phyloP scores from a whole-genome alignment of 2,797 vertebrate genomes.

The Lagorchestes hirsutus region DNA sequence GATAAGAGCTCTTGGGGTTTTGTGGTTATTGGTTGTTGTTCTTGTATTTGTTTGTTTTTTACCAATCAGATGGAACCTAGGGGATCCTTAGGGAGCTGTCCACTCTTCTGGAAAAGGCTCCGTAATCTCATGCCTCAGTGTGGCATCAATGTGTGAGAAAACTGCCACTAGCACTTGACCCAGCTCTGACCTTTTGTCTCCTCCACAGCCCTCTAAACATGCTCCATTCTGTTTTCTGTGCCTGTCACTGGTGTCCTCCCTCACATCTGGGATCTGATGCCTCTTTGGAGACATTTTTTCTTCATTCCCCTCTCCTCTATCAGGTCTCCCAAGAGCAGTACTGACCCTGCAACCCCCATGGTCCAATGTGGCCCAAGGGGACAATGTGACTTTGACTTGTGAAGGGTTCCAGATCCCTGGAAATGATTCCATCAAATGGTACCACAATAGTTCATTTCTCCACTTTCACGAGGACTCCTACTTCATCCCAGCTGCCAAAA shows the following conservation, averaged over 20 bases:
- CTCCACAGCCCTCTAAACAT: neutral
- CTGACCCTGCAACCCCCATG: neutral
- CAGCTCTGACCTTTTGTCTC: neutral
- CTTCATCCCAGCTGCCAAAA: neutral
- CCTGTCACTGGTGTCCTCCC: neutral
- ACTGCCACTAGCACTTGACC: neutral
- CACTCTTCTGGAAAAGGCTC: neutral
- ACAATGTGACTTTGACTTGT: constrained; percentile 34
- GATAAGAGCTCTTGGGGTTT: neutral
- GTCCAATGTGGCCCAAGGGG: constrained; percentile 15
- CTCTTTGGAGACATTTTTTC: neutral
- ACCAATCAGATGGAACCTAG: neutral
- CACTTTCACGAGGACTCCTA: neutral
- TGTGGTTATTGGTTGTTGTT: neutral
- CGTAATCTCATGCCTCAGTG: neutral
- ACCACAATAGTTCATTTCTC: neutral
- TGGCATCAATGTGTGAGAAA: neutral
- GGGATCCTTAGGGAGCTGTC: neutral
- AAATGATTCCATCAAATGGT: neutral
- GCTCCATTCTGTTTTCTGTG: neutral
- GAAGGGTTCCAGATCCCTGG: neutral
- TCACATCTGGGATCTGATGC: neutral
- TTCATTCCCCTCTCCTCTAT: neutral
- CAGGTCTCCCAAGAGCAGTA: neutral
- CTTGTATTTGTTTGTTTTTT: neutral